Conservation (phyloP, 1,140 invertebrate genomes). For the Cydia splendana region DNA sequence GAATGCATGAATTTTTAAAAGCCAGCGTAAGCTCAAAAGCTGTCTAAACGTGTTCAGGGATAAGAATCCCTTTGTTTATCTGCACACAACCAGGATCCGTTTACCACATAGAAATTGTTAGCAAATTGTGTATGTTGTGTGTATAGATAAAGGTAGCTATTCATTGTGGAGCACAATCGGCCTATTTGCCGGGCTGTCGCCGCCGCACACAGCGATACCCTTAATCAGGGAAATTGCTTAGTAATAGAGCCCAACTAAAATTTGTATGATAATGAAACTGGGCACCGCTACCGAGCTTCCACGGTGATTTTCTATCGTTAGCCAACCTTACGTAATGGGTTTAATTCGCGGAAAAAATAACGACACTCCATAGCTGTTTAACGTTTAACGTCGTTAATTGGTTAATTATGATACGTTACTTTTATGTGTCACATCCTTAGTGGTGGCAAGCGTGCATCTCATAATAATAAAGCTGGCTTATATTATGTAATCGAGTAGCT, state of each 20-base stretch:
- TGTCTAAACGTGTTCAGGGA: conserved; percentile 7
- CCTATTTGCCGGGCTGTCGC: conserved; percentile 67
- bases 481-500: neutral
- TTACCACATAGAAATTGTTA: conserved; percentile 58
- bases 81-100: neutral
- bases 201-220: conserved; percentile 51
- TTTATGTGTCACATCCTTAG: conserved; percentile 29
- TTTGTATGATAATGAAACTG: conserved; percentile 63
- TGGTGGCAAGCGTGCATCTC: neutral
- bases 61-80: conserved; percentile 28
- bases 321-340: conserved; percentile 19
- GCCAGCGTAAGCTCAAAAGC: neutral
- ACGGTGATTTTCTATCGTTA: conserved; percentile 43
- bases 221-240: conserved; percentile 69
- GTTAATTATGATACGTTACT: conserved; percentile 26
- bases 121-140: conserved; percentile 45
- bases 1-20: conserved; percentile 21
- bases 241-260: conserved; percentile 61
- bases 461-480: neutral
- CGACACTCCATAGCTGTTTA: conserved; percentile 24
- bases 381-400: conserved; percentile 25
- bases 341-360: conserved; percentile 30
- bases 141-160: conserved; percentile 56
- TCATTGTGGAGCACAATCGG: conserved; percentile 58
- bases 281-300: conserved; percentile 39